Base-by-base conservation (phyloP, 1,140 invertebrate genomes). In the Sesamia nonagrioides region DNA sequence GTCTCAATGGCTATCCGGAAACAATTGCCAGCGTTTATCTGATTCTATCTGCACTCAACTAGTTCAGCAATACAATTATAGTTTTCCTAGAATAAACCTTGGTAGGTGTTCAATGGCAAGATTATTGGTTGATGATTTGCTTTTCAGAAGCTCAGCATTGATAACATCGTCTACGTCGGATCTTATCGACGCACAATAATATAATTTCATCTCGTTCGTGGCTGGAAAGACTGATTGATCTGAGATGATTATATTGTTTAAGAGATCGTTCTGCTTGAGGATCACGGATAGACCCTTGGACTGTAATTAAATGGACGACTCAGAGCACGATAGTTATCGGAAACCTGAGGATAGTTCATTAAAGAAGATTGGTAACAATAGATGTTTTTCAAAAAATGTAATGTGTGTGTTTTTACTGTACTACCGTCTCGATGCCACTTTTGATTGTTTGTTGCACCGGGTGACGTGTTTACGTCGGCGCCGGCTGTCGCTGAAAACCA, bases 221-320 rank as follows among this genome's bases (percentile, higher is more conserved):
- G 86, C 84, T 78, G 83, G 84, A 83, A 84, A 71, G 61, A 61
- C 80, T 82, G 78, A 84, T 81, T 81, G 74, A 79, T 63, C 74
- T 66, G 78, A 84, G 85, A 89, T 89, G 84, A 89, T 89, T 87
- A 78, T 80, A 85, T 88, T 83, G 81, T 88, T 79, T 68, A 79
- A 81, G 73, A 79, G 84, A 81, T 79, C 83, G 82, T 85, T 85
- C 86, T 82, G 77, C 69, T n/a, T 40, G 21, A 87, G 77, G 83
- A 79, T 78, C 83, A 86, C 80, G 77, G 74, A 86, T 42, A 58
- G 63, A 69, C 27, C 48, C 81, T 81, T 75, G 50, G 42, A 77
- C 66, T 81, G 61, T 84, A 87, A 86, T 89, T 88, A 86, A 76
- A 85, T 63, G 45, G 76, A 84, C 66, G 68, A 71, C 69, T 77